These are phyloP conservation scores for Microplitis manilae DNA, from an alignment of 2,888 invertebrate species.

Conservation along the genomic window DNA sequence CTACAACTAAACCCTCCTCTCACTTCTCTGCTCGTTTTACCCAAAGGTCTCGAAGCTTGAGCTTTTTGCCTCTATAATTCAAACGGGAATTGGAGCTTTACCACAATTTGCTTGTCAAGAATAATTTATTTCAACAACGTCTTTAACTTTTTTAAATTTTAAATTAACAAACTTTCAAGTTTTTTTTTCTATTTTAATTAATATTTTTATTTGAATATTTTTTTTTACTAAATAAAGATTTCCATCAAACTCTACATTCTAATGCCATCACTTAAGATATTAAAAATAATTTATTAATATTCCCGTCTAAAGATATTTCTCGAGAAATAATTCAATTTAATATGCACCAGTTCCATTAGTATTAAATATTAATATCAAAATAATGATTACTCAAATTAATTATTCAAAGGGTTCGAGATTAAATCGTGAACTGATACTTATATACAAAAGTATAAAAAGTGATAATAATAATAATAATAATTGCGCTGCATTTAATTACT, in stretches of 20 bases:
- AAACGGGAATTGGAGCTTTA: conserved; percentile 42
- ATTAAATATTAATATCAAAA: no score
- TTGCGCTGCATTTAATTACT: not conserved
- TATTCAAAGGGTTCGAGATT: no score
- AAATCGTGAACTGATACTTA: no score
- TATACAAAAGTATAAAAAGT: not conserved
- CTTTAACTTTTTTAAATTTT: not conserved
- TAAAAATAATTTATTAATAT: no score
- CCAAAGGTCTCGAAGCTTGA: conserved; percentile 28
- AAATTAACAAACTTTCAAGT: not conserved
- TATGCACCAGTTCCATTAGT: no score
- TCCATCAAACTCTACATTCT: no score
- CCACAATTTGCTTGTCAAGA: conserved; percentile 26
- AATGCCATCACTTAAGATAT: no score
- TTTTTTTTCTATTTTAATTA: conserved; percentile 2
- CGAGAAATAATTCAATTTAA: no score
- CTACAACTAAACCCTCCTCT: conserved; percentile 7
- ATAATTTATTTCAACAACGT: conserved; percentile 22
- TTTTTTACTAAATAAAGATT: no score
- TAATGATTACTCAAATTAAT: no score
- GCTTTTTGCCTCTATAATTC: conserved; percentile 43
- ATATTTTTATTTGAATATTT: not conserved
- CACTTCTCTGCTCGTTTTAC: conserved; percentile 18
- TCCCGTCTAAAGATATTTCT: no score
- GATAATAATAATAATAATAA: not conserved